Evolutionary conservation across 2,888 invertebrate genomes (phyloP).

Genomic region (Baronia brevicornis): DNA sequence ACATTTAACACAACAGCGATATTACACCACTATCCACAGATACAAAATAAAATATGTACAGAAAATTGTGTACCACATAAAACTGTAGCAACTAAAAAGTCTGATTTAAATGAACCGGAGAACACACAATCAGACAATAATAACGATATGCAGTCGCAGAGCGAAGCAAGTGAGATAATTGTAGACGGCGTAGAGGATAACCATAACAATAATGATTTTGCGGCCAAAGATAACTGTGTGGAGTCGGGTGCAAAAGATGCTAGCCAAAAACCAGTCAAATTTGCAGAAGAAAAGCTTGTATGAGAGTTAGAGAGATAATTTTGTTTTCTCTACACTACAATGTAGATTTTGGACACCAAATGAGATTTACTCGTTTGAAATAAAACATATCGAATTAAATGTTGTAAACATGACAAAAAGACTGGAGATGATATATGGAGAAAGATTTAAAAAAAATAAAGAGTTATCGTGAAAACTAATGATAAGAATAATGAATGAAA

Average conservation of each 20-base stretch:
- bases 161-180: conserved; percentile 26
- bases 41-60: conserved; percentile 34
- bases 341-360: conserved; percentile 37
- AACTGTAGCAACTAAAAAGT: conserved; percentile 38
- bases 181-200: conserved; percentile 35
- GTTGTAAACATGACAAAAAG: conserved; percentile 44
- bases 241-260: conserved; percentile 33
- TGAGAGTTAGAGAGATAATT: conserved; percentile 51
- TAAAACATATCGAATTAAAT: conserved; percentile 45
- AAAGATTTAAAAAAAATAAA: conserved; percentile 16
- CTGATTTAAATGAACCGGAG: conserved; percentile 41
- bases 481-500: conserved; percentile 22
- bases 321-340: conserved; percentile 41
- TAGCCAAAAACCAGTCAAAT: conserved; percentile 51
- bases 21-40: conserved; percentile 65
- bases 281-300: conserved; percentile 68
- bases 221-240: conserved; percentile 30
- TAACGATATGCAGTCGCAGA: conserved; percentile 35
- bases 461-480: conserved; percentile 20
- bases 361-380: conserved; percentile 32
- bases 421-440: conserved; percentile 36
- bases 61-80: conserved; percentile 16
- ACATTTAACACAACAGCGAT: conserved; percentile 67
- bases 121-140: conserved; percentile 44
- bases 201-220: conserved; percentile 49